Evolutionary conservation across 2,797 vertebrate species (phyloP), one percentile per base, ranked within the genome.

Genomic region (Staurois parvus): DNA sequence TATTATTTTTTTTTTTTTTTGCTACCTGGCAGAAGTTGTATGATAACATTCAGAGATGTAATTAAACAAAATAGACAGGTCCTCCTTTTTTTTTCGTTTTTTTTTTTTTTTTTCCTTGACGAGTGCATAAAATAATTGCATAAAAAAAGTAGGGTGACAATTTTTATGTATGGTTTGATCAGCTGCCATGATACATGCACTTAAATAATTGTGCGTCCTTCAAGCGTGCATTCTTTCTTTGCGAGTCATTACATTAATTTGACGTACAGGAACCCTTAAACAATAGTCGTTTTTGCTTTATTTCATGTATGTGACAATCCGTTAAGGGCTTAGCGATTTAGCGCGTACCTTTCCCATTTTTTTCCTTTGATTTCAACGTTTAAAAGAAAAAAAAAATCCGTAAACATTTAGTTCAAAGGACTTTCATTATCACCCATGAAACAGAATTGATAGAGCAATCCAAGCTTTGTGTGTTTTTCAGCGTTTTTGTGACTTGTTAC

Each of bases 121-220:
- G 94, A 92, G 88, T 94, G 92, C 93, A 93, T 94, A 95, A 95
- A 94, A 94, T 93, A 94, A 92, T 94, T 93, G 94, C 94, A 94
- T 95, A 94, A 94, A 94, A n/a, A 94, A 94, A 93, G 93, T 94
- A 94, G 93, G 93, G 93, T 94, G 93, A 94, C 93, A 94, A 94
- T 94, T 95, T n/a, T 94, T 94, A 94, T 94, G 94, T 94, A 93
- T 92, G 92, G 92, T 93, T n/a, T 94, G 93, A 94, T 94, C 94
- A 95, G 95, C 93, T 94, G 93, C 93, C 93, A 94, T 48, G 92
- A 94, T 94, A 94, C 93, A 93, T 93, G 93, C 93, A 93, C 94
- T 94, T 95, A 94, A 94, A 94, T 93, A 93, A 94, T 93, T 94
- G 91, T 94, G 91, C 93, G 92, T 92, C 93, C 91, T 92, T 93